These are phyloP conservation scores for Autographa pulchrina DNA, from an alignment of 2,888 invertebrate species.

Conservation along the genomic window DNA sequence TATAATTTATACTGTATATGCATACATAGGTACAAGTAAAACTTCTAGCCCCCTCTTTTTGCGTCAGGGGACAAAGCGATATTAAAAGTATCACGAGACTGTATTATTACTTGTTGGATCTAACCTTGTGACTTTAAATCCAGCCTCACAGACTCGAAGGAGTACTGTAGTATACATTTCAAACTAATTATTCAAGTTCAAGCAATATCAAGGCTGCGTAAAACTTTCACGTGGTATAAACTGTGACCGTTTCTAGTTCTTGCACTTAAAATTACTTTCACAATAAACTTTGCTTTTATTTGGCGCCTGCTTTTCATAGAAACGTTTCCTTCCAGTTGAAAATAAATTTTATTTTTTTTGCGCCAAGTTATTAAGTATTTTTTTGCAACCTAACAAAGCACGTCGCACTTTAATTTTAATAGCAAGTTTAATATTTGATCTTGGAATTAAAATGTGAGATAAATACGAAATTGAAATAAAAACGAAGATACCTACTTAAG, in stretches of 20 bases:
- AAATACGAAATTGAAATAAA: no score
- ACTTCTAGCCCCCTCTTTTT: no score
- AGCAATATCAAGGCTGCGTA: conserved; percentile 19
- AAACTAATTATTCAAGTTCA: conserved; percentile 19
- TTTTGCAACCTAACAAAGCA: background rate
- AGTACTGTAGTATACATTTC: background rate
- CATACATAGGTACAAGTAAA: no score
- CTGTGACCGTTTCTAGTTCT: conserved; percentile 11
- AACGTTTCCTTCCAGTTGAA: background rate
- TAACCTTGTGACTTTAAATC: background rate
- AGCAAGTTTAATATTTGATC: background rate
- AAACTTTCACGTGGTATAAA: conserved; percentile 23
- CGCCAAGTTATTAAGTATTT: background rate
- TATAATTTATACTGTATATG: no score
- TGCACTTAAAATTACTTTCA: conserved; percentile 30
- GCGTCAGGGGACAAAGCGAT: no score
- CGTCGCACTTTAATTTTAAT: background rate
- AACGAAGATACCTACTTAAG: no score
- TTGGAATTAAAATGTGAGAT: background rate
- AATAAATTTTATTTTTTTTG: background rate
- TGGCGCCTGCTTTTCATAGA: conserved; percentile 8
- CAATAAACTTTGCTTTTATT: conserved; percentile 26
- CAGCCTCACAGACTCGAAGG: background rate
- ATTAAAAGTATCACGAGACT: background rate
- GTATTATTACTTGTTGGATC: background rate